Conservation (phyloP, 2,888 invertebrate genomes). For the Neocrepidodera transversa region DNA sequence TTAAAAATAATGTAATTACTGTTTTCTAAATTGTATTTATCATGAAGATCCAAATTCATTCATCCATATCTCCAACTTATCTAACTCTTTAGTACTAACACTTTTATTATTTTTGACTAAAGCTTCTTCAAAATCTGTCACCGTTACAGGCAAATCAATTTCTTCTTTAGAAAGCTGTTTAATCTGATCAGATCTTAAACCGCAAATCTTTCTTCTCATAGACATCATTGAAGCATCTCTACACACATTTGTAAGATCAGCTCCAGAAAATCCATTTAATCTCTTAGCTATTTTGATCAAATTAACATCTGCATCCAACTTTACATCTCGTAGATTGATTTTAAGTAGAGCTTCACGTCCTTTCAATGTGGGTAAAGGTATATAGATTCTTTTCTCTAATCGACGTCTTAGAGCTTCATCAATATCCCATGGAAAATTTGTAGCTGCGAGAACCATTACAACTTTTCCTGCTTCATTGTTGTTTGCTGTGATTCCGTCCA, state of each 20-base stretch:
- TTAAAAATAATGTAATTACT: background rate
- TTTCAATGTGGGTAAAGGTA: slow-evolving; percentile 90
- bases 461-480: slow-evolving; percentile 72
- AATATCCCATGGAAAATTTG: slow-evolving; percentile 99
- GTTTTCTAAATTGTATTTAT: slow-evolving; percentile 54
- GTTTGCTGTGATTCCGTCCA: slow-evolving; percentile 92
- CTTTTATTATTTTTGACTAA: slow-evolving; percentile 94
- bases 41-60: slow-evolving; percentile 93
- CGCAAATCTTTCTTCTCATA: slow-evolving; percentile 93
- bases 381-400: slow-evolving; percentile 97
- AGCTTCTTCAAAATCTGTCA: slow-evolving; percentile 92
- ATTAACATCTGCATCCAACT: slow-evolving; percentile 82
- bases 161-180: slow-evolving; percentile 93
- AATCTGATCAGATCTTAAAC: slow-evolving; percentile 92
- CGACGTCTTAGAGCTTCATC: slow-evolving; percentile 94
- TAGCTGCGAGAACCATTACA: slow-evolving; percentile 98
- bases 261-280: slow-evolving; percentile 95
- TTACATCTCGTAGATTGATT: slow-evolving; percentile 89
- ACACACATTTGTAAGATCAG: slow-evolving; percentile 99
- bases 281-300: slow-evolving; percentile 81
- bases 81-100: slow-evolving; percentile 91
- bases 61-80: slow-evolving; percentile 98
- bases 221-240: slow-evolving; percentile 99
- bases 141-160: slow-evolving; percentile 91
- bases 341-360: slow-evolving; percentile 83